Conservation (phyloP, 2,113 vertebrate species). For the Vulpes lagopus region DNA sequence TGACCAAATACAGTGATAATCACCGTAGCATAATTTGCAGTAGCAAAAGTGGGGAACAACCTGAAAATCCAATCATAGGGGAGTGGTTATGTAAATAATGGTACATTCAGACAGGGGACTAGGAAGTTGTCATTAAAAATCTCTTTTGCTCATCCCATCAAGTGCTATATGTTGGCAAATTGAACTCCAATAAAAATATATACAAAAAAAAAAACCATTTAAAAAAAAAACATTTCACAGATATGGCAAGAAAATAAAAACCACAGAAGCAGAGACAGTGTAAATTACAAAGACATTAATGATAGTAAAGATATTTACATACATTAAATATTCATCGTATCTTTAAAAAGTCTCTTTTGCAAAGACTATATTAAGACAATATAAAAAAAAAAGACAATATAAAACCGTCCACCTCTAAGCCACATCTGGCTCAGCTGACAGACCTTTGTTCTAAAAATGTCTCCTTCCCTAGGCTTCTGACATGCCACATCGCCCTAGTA, state of each 20-base stretch:
- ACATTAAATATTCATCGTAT: too few relatives aligned
- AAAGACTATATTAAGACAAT: conserved; percentile 4
- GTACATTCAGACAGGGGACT: background rate
- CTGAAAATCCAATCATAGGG: background rate
- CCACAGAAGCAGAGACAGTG: too few relatives aligned
- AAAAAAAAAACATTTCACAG: too few relatives aligned
- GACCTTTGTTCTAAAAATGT: background rate
- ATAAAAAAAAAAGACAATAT: background rate
- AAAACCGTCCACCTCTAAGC: background rate
- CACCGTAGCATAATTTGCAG: background rate
- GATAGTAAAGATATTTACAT: too few relatives aligned
- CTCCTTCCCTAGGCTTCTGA: background rate
- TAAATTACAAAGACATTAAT: too few relatives aligned
- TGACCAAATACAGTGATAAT: background rate
- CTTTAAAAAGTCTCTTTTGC: conserved; percentile 34
- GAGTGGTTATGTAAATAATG: background rate
- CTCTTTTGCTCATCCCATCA: background rate
- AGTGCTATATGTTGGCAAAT: too few relatives aligned
- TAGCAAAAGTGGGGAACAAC: background rate
- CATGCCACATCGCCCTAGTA: background rate
- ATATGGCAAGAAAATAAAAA: too few relatives aligned
- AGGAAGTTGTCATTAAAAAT: conserved; percentile 14
- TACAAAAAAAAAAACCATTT: too few relatives aligned
- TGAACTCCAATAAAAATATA: too few relatives aligned
- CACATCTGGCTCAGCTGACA: background rate